These are phyloP conservation scores for Andrena flavipes DNA, from an alignment of 2,888 invertebrate species.

Conservation along the genomic window DNA sequence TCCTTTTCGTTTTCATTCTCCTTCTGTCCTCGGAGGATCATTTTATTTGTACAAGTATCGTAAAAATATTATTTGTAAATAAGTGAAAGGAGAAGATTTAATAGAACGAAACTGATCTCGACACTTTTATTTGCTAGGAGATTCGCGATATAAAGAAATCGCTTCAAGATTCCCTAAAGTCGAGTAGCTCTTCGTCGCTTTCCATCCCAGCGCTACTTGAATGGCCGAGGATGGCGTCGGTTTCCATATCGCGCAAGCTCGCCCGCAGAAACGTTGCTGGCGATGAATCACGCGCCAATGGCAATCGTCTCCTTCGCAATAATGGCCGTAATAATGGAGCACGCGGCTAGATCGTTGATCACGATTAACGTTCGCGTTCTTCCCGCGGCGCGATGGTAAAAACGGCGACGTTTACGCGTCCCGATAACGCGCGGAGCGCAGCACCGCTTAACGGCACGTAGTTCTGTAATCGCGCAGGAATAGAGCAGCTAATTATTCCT, in stretches of 20 bases:
- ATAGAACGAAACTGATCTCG: too few relatives aligned
- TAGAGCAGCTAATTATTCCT: slow-evolving; percentile 24
- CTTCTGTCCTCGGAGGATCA: too few relatives aligned
- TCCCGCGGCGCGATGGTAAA: slow-evolving; percentile 33
- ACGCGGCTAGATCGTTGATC: slow-evolving; percentile 63
- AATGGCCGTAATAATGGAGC: slow-evolving; percentile 64
- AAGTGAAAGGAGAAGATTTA: too few relatives aligned
- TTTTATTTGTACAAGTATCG: too few relatives aligned
- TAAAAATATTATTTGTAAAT: too few relatives aligned
- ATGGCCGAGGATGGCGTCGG: not conserved
- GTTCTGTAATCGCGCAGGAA: slow-evolving; percentile 44
- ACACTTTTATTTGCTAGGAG: too few relatives aligned
- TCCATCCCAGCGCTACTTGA: not conserved
- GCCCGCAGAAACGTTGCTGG: slow-evolving; percentile 43
- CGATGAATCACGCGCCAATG: slow-evolving; percentile 65
- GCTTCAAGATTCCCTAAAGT: not conserved
- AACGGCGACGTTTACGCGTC: slow-evolving; percentile 39
- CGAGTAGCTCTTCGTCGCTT: not conserved
- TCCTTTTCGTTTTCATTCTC: not conserved
- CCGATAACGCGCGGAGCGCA: slow-evolving; percentile 9
- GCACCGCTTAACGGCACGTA: slow-evolving; percentile 28
- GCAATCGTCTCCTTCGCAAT: slow-evolving; percentile 69
- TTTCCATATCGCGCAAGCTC: slow-evolving; percentile 15
- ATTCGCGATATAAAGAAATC: too few relatives aligned
- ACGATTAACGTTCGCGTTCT: slow-evolving; percentile 59